phyloP scores from a whole-genome alignment of 2,888 invertebrate genomes.

The Meiosimyza decipiens region DNA sequence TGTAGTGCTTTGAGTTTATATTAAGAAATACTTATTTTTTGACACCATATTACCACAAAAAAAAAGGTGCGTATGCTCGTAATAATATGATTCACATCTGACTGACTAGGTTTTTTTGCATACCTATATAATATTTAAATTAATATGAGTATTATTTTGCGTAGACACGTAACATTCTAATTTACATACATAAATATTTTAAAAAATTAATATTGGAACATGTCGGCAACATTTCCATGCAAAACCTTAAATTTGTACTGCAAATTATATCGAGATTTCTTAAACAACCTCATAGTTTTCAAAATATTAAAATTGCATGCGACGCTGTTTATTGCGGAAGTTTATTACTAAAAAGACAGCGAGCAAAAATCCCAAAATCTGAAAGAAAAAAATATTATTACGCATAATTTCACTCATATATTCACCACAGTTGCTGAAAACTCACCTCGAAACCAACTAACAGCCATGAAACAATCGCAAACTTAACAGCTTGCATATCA shows the following conservation, averaged over 20 bases:
- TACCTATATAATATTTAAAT: no score
- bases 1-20: no score
- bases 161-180: not conserved
- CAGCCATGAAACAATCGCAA: conserved; percentile 75
- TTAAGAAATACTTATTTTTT: no score
- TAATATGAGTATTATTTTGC: no score
- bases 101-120: not conserved
- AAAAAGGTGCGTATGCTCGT: not conserved
- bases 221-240: not conserved
- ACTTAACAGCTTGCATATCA: conserved; percentile 67
- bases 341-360: conserved; percentile 55
- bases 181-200: not conserved
- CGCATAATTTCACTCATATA: not conserved
- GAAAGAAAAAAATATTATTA: conserved; percentile 8
- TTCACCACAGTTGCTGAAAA: not conserved
- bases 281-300: not conserved
- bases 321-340: conserved; percentile 60
- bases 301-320: conserved; percentile 57
- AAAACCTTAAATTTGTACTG: conserved; percentile 19
- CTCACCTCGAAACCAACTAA: conserved; percentile 77
- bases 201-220: conserved; percentile 19
- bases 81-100: not conserved
- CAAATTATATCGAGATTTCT: not conserved
- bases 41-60: no score
- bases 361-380: conserved; percentile 55